Evolutionary conservation across 2,113 vertebrate species (phyloP), one percentile per base, ranked within the genome.

Genomic region (Anthoscopus minutus): DNA sequence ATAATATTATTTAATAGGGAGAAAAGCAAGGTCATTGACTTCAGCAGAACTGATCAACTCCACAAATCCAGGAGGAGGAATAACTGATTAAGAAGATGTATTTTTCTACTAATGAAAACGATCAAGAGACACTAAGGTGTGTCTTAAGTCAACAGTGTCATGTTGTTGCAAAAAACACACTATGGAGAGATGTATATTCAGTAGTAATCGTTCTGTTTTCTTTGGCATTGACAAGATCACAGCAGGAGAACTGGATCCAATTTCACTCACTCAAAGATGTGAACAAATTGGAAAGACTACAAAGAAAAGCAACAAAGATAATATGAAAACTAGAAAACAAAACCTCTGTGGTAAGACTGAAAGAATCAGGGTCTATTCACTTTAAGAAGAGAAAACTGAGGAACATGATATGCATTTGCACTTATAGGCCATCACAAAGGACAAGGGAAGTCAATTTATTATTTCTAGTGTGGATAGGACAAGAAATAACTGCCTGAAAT

Each of bases 181-280:
- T 48, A 64, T 40, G 45, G 28, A 58, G 79, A 95, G 73, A 81
- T 60, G 44, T 66, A 51, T 78, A 47, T 70, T 74, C 71, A 91
- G 42, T 15, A 84, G 27, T 51, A 95, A 91, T 70, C 35, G 27
- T 88, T 92, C 30, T 93, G 45, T 85, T 95, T 94, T 91, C 84
- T 89, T 94, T 91, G 87, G 87, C 47, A 1, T 31, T 72, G 48
- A 64, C 35, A 67, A 89, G 30, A 76, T 51, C 65, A 81, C 84
- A 89, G 70, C 84, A 85, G 77, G 76, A 94, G 58, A 95, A 74
- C 44, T 69, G 70, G 57, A 89, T 89, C 61, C 7, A 74, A 79
- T 91, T 92, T 93, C 89, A 84, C 69, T 27, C 61, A 60, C 61
- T 64, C 61, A 85, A 81, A 92, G 73, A 89, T 53, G 61, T 64